Evolutionary conservation across 2,113 vertebrate species (phyloP), one percentile per base, ranked within the genome.

Genomic region (Raja brachyura): DNA sequence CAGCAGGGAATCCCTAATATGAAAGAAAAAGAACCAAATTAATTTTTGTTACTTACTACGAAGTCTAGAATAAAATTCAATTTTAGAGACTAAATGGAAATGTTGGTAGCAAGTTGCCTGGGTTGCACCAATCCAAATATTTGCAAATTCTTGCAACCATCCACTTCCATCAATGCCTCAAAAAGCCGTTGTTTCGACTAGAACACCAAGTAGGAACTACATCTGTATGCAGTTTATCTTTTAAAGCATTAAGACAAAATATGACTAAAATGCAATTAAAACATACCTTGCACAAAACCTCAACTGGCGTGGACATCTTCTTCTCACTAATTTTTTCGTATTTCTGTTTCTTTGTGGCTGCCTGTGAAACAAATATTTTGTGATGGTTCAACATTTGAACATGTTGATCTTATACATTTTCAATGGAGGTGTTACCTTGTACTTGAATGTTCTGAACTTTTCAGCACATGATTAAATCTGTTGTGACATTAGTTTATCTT

Each of bases 301-400:
- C 99, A 95, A 99, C 99, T 93, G 99, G 98, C 95, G 99, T 99
- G 85, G 99, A 99, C 99, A 99, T 99, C 96, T 99, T 99, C 96
- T 99, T 99, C 98, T 99, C 99, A 93, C 98, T 99, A 96, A 99
- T 99, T 96, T 99, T 99, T 97, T 99, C 99, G 94, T 99, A 99
- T 94, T 99, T 99, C 95, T 99, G 99, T 96, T 99, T 99, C 96
- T 99, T 99, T 96, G 99, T 99, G 96, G 99, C 99, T 96, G 99
- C 99, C 99, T 99, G 94, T 93, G 83, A 95, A 97, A 96, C 94
- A 96, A 93, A 94, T 94, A 94, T 93, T 93, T 94, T 93, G 95
- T 93, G 48, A 75, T 92, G 13, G 83, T 0, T 18, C 28, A 18
- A 54, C 8, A 33, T 93, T 28, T 28, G 28, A 25, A 93, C 10